A percentile compares a stretch with the other conserved stretches of the same genome.
Conservation (phyloP, 2,113 vertebrate species). For the Osmerus mordax region DNA sequence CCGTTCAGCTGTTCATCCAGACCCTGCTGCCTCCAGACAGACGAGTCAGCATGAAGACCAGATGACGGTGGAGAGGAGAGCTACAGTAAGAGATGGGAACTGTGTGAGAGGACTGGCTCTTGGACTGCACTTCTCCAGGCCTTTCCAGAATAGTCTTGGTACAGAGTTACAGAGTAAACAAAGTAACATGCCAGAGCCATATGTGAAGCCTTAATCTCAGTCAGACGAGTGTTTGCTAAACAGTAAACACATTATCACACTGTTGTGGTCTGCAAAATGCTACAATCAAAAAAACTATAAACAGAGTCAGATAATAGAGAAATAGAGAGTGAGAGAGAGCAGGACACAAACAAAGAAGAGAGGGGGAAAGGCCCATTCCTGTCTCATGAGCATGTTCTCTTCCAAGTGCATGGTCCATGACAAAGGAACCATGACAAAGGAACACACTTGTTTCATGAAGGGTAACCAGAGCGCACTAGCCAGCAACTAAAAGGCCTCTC, state of each 20-base stretch:
- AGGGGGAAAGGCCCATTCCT: not conserved
- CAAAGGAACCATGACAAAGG: too few relatives aligned
- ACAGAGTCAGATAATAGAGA: not conserved
- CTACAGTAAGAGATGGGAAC: too few relatives aligned
- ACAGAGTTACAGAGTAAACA: constrained; percentile 25
- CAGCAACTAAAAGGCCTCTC: too few relatives aligned
- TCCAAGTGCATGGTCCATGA: too few relatives aligned
- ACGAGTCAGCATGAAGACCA: too few relatives aligned
- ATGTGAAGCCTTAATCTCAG: constrained; percentile 24
- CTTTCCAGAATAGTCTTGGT: too few relatives aligned
- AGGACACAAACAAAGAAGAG: not conserved
- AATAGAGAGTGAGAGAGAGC: not conserved
- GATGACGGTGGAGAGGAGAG: too few relatives aligned
- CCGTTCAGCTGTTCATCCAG: not conserved
- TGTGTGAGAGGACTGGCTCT: too few relatives aligned
- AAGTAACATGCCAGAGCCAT: constrained; percentile 9
- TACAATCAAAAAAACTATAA: not conserved
- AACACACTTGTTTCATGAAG: too few relatives aligned
- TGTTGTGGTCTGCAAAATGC: constrained; percentile 31
- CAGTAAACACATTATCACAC: constrained; percentile 21
- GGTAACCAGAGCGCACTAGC: too few relatives aligned
- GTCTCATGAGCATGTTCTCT: too few relatives aligned
- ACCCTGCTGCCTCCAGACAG: not conserved
- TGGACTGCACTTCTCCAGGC: too few relatives aligned
- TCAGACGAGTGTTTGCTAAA: constrained; percentile 10